phyloP scores from a whole-genome alignment of 2,113 vertebrate genomes.

The Calyptommatus sinebrachiatus region DNA sequence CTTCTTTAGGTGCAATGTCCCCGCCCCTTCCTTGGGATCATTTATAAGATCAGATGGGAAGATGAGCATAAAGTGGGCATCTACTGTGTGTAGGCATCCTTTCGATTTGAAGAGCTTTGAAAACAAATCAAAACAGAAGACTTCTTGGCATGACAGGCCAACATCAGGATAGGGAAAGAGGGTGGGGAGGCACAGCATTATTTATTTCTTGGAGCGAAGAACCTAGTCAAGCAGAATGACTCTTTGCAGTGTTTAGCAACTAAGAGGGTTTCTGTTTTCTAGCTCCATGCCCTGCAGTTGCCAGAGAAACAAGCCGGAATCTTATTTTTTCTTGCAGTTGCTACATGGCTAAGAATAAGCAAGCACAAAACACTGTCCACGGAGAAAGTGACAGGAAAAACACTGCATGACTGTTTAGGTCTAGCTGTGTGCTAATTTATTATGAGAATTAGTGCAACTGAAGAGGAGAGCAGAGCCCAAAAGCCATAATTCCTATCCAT shows the following conservation, averaged over 20 bases:
- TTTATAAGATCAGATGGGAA: too few relatives aligned
- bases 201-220: not conserved
- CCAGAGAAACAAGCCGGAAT: conserved; percentile 21
- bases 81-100: too few relatives aligned
- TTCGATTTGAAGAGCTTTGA: not conserved
- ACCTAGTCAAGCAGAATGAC: not conserved
- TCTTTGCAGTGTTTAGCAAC: not conserved
- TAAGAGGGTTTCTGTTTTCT: not conserved
- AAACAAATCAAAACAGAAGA: not conserved
- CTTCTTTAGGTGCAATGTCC: too few relatives aligned
- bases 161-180: not conserved
- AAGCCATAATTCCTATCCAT: too few relatives aligned
- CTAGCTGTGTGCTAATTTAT: not conserved
- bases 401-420: not conserved
- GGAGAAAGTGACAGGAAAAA: not conserved
- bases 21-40: too few relatives aligned
- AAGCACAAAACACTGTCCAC: not conserved
- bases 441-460: not conserved
- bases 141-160: not conserved
- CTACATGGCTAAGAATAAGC: not conserved
- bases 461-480: not conserved
- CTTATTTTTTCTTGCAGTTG: not conserved
- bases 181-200: not conserved
- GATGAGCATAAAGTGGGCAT: too few relatives aligned
- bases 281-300: not conserved